Evolutionary conservation across 2,888 invertebrate species (phyloP).

Genomic region (Ophion obscuratus): DNA sequence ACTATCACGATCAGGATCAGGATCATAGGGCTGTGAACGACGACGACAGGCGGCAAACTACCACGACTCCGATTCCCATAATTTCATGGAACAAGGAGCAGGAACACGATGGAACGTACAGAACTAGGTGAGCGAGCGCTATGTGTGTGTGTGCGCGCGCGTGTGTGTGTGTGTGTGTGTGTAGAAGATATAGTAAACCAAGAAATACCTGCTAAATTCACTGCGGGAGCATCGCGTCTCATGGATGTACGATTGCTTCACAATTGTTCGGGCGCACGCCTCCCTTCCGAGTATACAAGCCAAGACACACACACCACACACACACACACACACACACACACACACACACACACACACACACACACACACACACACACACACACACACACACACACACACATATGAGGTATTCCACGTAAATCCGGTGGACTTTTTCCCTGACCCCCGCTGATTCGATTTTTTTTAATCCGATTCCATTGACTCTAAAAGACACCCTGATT

Average conservation of each 20-base stretch:
- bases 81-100: conserved; percentile 93
- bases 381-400: no score
- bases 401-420: no score
- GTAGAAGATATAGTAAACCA: background rate
- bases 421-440: no score
- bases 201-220: background rate
- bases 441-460: no score
- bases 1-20: conserved; percentile 64
- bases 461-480: no score
- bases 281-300: background rate
- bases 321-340: no score
- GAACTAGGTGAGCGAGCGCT: conserved; percentile 87
- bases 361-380: no score
- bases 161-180: no score
- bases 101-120: conserved; percentile 93
- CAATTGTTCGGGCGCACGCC: background rate
- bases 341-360: no score
- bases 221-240: background rate
- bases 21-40: conserved; percentile 57
- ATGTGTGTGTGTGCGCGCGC: no score
- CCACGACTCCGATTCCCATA: conserved; percentile 92
- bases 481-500: no score
- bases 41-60: conserved; percentile 77
- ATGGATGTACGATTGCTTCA: background rate
- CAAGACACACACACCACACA: no score